Conservation (phyloP, 1,140 invertebrate genomes). For the Neodiprion pinetum region DNA sequence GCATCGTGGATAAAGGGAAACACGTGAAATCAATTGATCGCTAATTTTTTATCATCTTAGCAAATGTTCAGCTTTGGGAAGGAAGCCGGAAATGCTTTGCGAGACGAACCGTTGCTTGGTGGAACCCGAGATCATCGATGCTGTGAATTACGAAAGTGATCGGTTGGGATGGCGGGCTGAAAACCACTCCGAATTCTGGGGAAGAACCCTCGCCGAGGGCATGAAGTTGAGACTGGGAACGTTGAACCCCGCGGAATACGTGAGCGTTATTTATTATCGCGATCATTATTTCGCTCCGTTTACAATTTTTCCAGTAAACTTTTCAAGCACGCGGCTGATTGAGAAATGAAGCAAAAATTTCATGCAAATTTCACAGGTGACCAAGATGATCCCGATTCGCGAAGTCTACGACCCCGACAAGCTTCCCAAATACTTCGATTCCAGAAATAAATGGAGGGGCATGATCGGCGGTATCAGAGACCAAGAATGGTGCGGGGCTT, state of each 20-base stretch:
- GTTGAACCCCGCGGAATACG: constrained; percentile 63
- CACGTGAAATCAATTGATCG: not conserved
- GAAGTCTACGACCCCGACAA: constrained; percentile 66
- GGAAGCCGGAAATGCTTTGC: constrained; percentile 68
- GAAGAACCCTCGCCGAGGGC: constrained; percentile 81
- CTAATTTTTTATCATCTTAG: constrained; percentile 53
- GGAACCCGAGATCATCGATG: constrained; percentile 69
- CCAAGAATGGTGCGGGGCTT: constrained; percentile 91
- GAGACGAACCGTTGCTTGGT: constrained; percentile 78
- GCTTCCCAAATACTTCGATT: constrained; percentile 77
- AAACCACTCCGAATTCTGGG: constrained; percentile 87
- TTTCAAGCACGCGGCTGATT: not conserved
- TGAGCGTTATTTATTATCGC: constrained; percentile 40
- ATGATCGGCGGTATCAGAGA: constrained; percentile 78
- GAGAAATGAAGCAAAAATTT: constrained; percentile 3
- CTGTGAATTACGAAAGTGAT: constrained; percentile 68
- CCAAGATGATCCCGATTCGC: constrained; percentile 73
- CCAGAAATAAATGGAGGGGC: constrained; percentile 75
- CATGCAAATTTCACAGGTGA: constrained; percentile 56
- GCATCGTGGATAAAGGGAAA: not conserved
- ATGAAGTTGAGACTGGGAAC: constrained; percentile 77
- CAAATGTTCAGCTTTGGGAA: constrained; percentile 65
- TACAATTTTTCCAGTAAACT: constrained; percentile 5
- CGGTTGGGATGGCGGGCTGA: constrained; percentile 74
- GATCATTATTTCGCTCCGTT: constrained; percentile 14